phyloP scores from a whole-genome alignment of 1,140 invertebrate genomes.

The Protaetia brevitarsis region DNA sequence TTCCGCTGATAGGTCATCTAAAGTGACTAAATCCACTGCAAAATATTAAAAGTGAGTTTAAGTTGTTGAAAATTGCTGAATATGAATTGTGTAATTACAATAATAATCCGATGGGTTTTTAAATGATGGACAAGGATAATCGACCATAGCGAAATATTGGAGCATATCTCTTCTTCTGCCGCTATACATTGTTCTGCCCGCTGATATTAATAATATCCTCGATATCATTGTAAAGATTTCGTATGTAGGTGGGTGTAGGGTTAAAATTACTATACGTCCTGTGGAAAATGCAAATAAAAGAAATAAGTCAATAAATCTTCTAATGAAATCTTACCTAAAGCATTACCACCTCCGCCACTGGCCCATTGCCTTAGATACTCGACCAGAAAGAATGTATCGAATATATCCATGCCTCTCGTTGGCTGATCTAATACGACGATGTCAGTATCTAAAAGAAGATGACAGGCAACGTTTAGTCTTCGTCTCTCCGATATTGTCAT shows the following conservation, averaged over 20 bases:
- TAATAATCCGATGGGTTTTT: constrained; percentile 97
- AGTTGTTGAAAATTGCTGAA: not conserved
- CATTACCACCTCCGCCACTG: constrained; percentile 58
- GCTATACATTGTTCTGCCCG: constrained; percentile 86
- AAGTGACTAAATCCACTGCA: constrained; percentile 86
- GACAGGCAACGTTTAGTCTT: constrained; percentile 82
- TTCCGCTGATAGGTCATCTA: constrained; percentile 88
- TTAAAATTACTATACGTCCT: constrained; percentile 81
- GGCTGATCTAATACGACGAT: constrained; percentile 85
- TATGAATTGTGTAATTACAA: constrained; percentile 59
- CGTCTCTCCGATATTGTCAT: constrained; percentile 84
- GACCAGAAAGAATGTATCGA: constrained; percentile 92
- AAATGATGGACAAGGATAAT: constrained; percentile 92
- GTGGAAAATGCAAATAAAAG: constrained; percentile 17
- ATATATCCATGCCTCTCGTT: constrained; percentile 91
- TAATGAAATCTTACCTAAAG: constrained; percentile 38
- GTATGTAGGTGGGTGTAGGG: constrained; percentile 89
- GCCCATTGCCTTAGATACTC: constrained; percentile 94
- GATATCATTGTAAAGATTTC: constrained; percentile 95
- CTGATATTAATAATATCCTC: constrained; percentile 79
- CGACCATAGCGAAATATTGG: constrained; percentile 88
- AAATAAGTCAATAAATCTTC: not conserved
- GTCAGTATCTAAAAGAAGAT: constrained; percentile 78
- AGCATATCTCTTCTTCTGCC: constrained; percentile 85
- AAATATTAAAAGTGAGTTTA: constrained; percentile 28